phyloP scores from a whole-genome alignment of 2,888 invertebrate species.

The Muscina levida region DNA sequence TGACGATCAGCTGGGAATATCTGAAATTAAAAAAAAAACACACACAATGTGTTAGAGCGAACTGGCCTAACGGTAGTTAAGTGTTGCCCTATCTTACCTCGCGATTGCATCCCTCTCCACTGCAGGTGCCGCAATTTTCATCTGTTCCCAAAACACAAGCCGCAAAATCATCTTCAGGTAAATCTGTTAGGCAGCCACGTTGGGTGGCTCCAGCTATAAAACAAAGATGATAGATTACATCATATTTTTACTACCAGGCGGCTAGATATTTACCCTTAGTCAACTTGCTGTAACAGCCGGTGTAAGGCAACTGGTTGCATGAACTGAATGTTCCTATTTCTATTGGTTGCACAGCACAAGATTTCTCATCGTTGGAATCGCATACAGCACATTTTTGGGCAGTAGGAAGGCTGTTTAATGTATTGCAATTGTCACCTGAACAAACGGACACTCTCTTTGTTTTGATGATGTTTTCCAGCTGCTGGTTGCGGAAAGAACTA shows the following conservation, averaged over 20 bases:
- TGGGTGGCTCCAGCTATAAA: conserved; percentile 73
- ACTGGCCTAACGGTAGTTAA: no score
- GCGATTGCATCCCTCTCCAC: conserved; percentile 73
- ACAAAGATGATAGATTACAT: background rate
- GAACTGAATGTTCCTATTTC: conserved; percentile 67
- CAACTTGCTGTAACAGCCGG: conserved; percentile 72
- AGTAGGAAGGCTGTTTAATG: conserved; percentile 59
- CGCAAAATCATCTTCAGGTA: conserved; percentile 70
- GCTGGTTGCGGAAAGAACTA: conserved; percentile 73
- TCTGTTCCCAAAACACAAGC: conserved; percentile 72
- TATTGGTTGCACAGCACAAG: conserved; percentile 71
- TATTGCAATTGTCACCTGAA: conserved; percentile 73
- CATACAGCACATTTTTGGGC: conserved; percentile 72
- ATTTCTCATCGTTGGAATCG: conserved; percentile 70
- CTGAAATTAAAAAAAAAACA: conserved; percentile 62
- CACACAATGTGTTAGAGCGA: background rate
- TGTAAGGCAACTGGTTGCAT: conserved; percentile 72
- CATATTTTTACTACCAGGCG: background rate
- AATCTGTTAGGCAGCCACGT: conserved; percentile 73
- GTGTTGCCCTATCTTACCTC: conserved; percentile 67
- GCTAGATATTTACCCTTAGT: conserved; percentile 60
- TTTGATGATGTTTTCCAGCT: conserved; percentile 71
- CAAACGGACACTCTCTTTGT: conserved; percentile 75
- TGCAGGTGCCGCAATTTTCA: conserved; percentile 71
- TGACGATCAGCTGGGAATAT: conserved; percentile 74